A percentile compares a stretch with the other conserved stretches of the same genome.
phyloP scores from a whole-genome alignment of 2,113 vertebrate genomes.

The Benitochromis conjunctus region DNA sequence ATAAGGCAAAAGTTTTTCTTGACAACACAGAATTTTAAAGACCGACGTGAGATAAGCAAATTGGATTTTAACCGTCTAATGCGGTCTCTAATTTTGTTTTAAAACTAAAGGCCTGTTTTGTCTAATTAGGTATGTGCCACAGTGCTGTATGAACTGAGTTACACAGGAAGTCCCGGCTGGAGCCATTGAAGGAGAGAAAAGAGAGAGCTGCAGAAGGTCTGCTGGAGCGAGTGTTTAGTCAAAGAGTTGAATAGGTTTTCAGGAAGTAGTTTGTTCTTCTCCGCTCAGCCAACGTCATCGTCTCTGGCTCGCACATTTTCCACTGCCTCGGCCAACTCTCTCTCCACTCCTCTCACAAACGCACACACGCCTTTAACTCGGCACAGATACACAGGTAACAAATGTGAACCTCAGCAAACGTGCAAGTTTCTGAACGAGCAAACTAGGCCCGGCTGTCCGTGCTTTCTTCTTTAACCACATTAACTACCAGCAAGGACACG shows the following conservation, averaged over 20 bases:
- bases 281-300: constrained; percentile 48
- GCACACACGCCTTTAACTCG: background rate
- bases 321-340: constrained; percentile 48
- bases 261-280: constrained; percentile 62
- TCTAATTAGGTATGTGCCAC: background rate
- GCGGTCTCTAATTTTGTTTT: background rate
- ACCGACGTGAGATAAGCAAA: background rate
- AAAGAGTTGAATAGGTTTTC: constrained; percentile 41
- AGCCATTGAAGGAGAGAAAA: background rate
- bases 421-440: background rate
- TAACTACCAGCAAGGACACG: background rate
- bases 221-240: constrained; percentile 8
- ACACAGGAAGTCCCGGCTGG: background rate
- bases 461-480: background rate
- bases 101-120: background rate
- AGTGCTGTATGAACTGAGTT: background rate
- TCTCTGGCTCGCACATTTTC: constrained; percentile 59
- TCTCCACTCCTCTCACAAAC: background rate
- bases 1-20: background rate
- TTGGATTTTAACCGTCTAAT: background rate
- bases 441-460: background rate
- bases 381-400: background rate
- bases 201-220: background rate
- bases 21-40: background rate
- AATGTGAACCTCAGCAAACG: background rate